These are phyloP conservation scores for Cichlasoma orientale DNA, from an alignment of 2,797 vertebrate species.

Conservation along the genomic window DNA sequence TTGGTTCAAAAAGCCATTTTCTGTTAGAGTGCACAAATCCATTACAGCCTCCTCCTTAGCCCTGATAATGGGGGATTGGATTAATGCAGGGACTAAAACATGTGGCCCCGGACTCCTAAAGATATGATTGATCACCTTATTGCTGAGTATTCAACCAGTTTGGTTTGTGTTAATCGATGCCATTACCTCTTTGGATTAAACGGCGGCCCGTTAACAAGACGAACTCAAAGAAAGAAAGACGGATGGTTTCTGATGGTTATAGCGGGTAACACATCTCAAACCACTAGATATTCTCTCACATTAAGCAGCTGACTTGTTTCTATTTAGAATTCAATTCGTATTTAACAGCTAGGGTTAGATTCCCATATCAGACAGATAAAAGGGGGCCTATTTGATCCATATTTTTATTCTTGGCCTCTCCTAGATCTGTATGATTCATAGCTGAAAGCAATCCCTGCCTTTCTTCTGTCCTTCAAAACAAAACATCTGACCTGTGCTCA, in stretches of 20 bases:
- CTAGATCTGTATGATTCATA: background rate
- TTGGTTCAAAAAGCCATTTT: constrained; percentile 98
- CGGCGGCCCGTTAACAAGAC: constrained; percentile 34
- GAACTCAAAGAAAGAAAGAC: constrained; percentile 13
- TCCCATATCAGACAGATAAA: background rate
- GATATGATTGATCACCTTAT: constrained; percentile 97
- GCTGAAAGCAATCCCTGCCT: background rate
- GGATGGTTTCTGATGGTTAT: background rate
- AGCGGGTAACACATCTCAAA: background rate
- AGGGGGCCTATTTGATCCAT: background rate
- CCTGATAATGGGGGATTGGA: constrained; percentile 90
- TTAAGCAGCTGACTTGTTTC: background rate
- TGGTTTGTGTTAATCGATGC: constrained; percentile 83
- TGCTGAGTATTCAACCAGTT: constrained; percentile 79
- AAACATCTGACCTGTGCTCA: no score
- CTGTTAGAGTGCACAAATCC: constrained; percentile 99
- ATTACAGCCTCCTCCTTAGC: constrained; percentile 92
- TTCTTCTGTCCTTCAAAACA: no score
- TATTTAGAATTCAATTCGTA: background rate
- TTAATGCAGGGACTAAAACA: constrained; percentile 90
- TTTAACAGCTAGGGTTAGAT: background rate
- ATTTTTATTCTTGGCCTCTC: background rate
- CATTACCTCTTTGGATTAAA: constrained; percentile 75
- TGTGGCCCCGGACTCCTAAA: constrained; percentile 79
- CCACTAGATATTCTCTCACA: background rate